These are phyloP conservation scores for Sebastes trivittatus DNA, from an alignment of 2,797 vertebrate species.

Conservation along the genomic window DNA sequence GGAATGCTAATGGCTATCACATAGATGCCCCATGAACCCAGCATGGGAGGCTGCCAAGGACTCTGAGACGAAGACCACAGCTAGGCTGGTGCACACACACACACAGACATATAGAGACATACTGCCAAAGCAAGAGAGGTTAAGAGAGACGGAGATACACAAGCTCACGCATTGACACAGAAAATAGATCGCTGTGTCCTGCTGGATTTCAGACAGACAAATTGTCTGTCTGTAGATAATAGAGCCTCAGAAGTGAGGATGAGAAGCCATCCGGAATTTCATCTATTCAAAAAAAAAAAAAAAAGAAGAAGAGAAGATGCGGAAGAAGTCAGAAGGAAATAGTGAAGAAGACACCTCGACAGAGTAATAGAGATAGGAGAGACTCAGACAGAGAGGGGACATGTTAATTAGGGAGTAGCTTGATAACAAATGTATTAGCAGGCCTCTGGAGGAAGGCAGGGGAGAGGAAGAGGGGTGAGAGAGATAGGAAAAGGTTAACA, in stretches of 20 bases:
- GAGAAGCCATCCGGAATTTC: slow-evolving; percentile 55
- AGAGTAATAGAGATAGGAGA: slow-evolving; percentile 55
- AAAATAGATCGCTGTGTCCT: slow-evolving; percentile 59
- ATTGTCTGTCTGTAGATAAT: slow-evolving; percentile 67
- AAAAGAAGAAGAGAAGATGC: slow-evolving; percentile 32
- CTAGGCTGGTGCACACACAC: not conserved
- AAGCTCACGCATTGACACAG: slow-evolving; percentile 32
- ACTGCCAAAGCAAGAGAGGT: not conserved
- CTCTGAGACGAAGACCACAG: slow-evolving; percentile 6
- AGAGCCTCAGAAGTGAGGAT: slow-evolving; percentile 68
- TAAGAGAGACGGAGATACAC: slow-evolving; percentile 16
- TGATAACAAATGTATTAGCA: slow-evolving; percentile 95
- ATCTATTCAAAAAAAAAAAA: slow-evolving; percentile 40
- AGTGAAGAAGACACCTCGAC: slow-evolving; percentile 42
- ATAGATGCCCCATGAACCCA: slow-evolving; percentile 45
- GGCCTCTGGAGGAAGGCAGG: slow-evolving; percentile 88
- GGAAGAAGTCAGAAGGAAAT: slow-evolving; percentile 33
- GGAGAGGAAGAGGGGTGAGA: slow-evolving; percentile 82
- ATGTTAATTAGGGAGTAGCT: slow-evolving; percentile 86
- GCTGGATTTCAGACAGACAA: slow-evolving; percentile 66
- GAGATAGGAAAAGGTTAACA: slow-evolving; percentile 71
- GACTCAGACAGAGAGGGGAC: slow-evolving; percentile 70
- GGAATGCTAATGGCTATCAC: slow-evolving; percentile 55
- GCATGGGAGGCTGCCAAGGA: slow-evolving; percentile 50
- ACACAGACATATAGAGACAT: slow-evolving; percentile 1